A percentile compares a stretch with the other conserved stretches of the same genome.
These are phyloP conservation scores for Tragopan temminckii DNA, from an alignment of 2,797 vertebrate species.

Conservation along the genomic window DNA sequence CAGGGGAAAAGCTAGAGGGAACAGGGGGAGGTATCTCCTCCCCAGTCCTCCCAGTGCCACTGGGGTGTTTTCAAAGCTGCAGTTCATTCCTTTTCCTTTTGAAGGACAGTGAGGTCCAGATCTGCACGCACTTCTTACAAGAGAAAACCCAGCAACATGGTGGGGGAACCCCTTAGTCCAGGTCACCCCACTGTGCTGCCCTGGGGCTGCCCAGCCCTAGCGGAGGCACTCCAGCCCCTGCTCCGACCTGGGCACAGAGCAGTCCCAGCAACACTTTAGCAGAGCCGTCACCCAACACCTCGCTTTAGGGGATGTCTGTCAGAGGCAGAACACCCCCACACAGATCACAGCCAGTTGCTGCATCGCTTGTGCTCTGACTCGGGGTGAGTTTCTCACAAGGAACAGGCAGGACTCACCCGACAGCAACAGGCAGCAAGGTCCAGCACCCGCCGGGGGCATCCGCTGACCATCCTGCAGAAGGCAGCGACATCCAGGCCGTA, in stretches of 20 bases:
- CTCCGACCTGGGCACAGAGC: not conserved
- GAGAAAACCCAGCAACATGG: not conserved
- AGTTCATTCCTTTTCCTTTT: no score
- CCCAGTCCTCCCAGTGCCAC: not conserved
- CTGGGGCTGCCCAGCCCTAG: not conserved
- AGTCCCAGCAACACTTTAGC: not conserved
- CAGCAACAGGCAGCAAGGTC: slow-evolving; percentile 88
- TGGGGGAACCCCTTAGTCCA: fast-evolving
- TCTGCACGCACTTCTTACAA: no score
- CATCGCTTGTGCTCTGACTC: not conserved
- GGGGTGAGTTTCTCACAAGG: not conserved
- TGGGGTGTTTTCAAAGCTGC: not conserved
- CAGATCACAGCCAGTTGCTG: not conserved
- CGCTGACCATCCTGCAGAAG: slow-evolving; percentile 84
- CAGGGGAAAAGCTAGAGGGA: not conserved
- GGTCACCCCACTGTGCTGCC: not conserved
- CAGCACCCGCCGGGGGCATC: slow-evolving; percentile 85
- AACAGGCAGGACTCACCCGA: slow-evolving; percentile 73
- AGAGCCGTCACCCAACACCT: not conserved
- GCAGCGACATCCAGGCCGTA: slow-evolving; percentile 87
- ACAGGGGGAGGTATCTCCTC: not conserved
- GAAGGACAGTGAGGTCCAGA: not conserved
- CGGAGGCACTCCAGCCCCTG: not conserved
- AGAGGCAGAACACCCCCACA: not conserved
- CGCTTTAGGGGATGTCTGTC: not conserved